A percentile compares a stretch with the other conserved stretches of the same genome.
These are phyloP conservation scores for Hassar affinis DNA, from an alignment of 2,113 vertebrate genomes.

Conservation along the genomic window DNA sequence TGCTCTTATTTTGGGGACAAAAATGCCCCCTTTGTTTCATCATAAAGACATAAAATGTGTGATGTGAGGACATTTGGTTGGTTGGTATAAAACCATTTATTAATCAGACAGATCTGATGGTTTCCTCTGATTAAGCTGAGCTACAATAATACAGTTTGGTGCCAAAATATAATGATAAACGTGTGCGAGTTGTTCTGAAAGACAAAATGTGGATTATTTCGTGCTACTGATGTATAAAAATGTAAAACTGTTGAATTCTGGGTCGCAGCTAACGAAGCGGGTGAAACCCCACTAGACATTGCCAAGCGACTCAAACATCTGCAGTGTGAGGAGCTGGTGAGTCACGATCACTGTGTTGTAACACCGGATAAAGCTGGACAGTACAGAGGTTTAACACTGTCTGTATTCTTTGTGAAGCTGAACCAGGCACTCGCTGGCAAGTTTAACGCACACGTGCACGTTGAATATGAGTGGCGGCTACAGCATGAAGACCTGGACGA, in stretches of 20 bases:
- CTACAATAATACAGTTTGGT: neutral
- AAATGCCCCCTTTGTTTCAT: neutral
- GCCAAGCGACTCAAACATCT: conserved; percentile 88
- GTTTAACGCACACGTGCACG: conserved; percentile 94
- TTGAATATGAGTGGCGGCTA: conserved; percentile 97
- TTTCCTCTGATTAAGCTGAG: neutral
- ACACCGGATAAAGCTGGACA: neutral
- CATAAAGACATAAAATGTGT: neutral
- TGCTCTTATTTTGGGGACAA: conserved; percentile 5
- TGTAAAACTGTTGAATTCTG: neutral
- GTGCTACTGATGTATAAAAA: conserved; percentile 34
- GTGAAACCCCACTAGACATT: conserved; percentile 93
- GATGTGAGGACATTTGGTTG: neutral
- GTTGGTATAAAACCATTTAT: too few relatives aligned
- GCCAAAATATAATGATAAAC: neutral
- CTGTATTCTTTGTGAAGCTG: conserved; percentile 71
- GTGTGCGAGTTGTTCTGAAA: neutral
- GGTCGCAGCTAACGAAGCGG: conserved; percentile 86
- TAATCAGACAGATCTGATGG: neutral
- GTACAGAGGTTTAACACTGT: conserved; percentile 1
- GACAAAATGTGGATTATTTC: neutral
- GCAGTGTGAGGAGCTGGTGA: conserved; percentile 96
- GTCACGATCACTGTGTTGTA: conserved; percentile 47
- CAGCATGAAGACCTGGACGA: conserved; percentile 94
- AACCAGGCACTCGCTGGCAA: conserved; percentile 90